Conservation (phyloP, 2,113 vertebrate species). For the Phrynosoma blainvillii region DNA sequence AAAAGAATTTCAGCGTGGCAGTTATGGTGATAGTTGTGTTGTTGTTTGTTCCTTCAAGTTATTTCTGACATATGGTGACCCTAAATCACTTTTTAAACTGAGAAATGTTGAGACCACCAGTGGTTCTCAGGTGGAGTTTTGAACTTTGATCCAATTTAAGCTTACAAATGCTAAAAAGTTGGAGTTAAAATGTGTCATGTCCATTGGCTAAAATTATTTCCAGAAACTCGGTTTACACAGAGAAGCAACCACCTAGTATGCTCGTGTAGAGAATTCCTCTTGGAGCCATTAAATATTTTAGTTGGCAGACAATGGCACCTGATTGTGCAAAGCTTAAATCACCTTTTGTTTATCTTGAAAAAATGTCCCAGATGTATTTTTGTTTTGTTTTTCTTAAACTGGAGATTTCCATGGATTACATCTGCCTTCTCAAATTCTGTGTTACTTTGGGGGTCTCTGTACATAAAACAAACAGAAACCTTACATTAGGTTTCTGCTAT, state of each 20-base stretch:
- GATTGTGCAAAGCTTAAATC: constrained; percentile 41
- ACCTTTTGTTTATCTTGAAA: constrained; percentile 26
- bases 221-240: constrained; percentile 40
- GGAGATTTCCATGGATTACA: not conserved
- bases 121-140: constrained; percentile 50
- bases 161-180: constrained; percentile 46
- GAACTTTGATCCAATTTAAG: constrained; percentile 38
- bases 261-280: constrained; percentile 13
- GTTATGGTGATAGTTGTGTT: not conserved
- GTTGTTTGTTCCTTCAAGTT: too few species aligned
- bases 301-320: constrained; percentile 24
- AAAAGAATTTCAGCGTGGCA: constrained; percentile 32
- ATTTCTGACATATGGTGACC: too few species aligned
- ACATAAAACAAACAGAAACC: not conserved
- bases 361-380: constrained; percentile 49
- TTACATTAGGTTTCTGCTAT: not conserved
- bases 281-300: constrained; percentile 45
- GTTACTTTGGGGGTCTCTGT: not conserved
- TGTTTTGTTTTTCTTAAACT: constrained; percentile 42
- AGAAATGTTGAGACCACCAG: constrained; percentile 39
- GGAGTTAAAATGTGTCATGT: constrained; percentile 53
- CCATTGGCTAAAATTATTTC: constrained; percentile 44
- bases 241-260: not conserved
- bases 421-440: not conserved
- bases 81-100: constrained; percentile 40